Evolutionary conservation across 2,113 vertebrate genomes (phyloP), one percentile per base, ranked within the genome.

Genomic region (Martes martes): DNA sequence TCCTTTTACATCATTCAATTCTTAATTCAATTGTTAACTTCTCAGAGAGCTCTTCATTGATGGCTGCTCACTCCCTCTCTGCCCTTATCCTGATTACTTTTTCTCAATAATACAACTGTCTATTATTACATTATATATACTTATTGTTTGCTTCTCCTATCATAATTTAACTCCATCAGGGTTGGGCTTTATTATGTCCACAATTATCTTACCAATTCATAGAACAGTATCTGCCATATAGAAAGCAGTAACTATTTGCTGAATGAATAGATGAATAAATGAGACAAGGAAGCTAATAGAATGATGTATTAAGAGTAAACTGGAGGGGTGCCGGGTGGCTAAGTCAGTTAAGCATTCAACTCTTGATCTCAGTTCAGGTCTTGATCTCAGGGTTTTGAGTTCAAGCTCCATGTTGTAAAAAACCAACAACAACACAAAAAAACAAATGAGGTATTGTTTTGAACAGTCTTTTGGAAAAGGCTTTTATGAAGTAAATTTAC

Each of bases 401-500:
- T 67, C 7, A 67, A 67, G 63, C 31, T 33, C 31, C 15, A 67
- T 67, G 31, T n/a, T 67, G 15, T 67, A n/a, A n/a, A 67, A 67
- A 59, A 59, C 24, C 2, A 57, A 55, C 16, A 55, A 55, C 52
- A 55, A 6, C 52, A 67, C 7, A n/a, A 67, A 78, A 95, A 10
- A 96, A 18, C 15, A 96, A 95, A 76, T 4, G 91, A 79, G 52
- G 59, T 83, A n/a, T 92, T 94, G 50, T 65, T 98, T 92, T 96
- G 42, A 89, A 89, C 14, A 65, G 13, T 21, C 23, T 95, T 45
- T 92, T 89, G 18, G 26, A 69, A 86, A 93, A 19, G 3, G 5
- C 18, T 92, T 95, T 94, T 84, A 93, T 93, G 84, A 91, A 91
- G 94, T 63, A 65, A 33, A 88, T 78, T 61, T 84, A 33, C 39